phyloP scores from a whole-genome alignment of 2,888 invertebrate species.

The Cyrtodaria siliqua region DNA sequence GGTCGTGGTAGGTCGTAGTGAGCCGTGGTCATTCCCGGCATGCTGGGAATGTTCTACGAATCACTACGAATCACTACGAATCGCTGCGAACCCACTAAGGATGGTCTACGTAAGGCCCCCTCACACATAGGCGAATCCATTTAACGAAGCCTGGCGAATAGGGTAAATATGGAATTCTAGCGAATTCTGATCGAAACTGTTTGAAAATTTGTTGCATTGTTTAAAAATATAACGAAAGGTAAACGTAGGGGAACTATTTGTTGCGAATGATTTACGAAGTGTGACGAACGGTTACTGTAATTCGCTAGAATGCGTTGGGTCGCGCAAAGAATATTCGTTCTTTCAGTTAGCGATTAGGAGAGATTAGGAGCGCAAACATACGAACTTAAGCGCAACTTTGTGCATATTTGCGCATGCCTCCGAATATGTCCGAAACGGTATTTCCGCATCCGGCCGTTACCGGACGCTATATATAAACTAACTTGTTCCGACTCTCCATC shows the following conservation, averaged over 20 bases:
- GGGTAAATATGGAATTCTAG: neutral
- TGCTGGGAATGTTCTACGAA: too few relatives aligned
- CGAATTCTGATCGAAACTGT: slow-evolving; percentile 22
- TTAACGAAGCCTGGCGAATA: slow-evolving; percentile 17
- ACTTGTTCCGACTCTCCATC: neutral
- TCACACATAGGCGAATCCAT: slow-evolving; percentile 23
- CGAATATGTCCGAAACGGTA: neutral
- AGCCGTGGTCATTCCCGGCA: too few relatives aligned
- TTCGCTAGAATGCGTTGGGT: slow-evolving; percentile 18
- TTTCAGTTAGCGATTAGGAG: slow-evolving; percentile 1
- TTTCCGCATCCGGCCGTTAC: slow-evolving; percentile 18
- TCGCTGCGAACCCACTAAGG: too few relatives aligned
- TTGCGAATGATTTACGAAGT: slow-evolving; percentile 14
- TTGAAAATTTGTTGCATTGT: slow-evolving; percentile 29
- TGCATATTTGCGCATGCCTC: neutral
- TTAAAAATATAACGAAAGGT: slow-evolving; percentile 18
- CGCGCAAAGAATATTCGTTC: slow-evolving; percentile 17
- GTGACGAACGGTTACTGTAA: slow-evolving; percentile 14
- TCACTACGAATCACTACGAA: too few relatives aligned
- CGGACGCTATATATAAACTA: slow-evolving; percentile 16
- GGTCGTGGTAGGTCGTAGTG: too few relatives aligned
- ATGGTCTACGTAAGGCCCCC: too few relatives aligned
- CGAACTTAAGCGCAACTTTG: slow-evolving; percentile 4
- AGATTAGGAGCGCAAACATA: slow-evolving; percentile 9
- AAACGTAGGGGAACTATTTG: slow-evolving; percentile 19